Percentiles rank a stretch among this genome's conserved stretches.
These are phyloP conservation scores for Anoura caudifer DNA, from an alignment of 2,113 vertebrate species.

Conservation along the genomic window DNA sequence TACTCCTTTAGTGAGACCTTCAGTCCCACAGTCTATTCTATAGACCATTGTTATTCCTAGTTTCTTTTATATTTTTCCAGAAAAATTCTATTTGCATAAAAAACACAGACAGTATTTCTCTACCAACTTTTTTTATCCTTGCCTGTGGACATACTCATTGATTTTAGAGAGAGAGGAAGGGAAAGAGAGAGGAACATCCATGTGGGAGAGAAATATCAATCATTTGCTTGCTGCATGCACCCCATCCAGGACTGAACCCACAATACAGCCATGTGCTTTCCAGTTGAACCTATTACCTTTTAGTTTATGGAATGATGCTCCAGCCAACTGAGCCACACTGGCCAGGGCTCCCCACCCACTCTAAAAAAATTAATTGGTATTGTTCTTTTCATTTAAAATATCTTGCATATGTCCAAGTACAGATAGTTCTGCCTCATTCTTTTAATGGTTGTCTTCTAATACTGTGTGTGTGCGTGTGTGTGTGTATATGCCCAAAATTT, in stretches of 20 bases:
- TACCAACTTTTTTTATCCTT: not conserved
- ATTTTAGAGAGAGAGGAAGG: no score
- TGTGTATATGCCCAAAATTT: not conserved
- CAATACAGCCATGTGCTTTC: no score
- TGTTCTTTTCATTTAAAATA: slow-evolving; percentile 10
- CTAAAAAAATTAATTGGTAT: not conserved
- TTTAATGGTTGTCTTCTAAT: not conserved
- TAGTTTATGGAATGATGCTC: no score
- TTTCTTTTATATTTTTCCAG: slow-evolving; percentile 2
- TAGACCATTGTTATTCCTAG: not conserved
- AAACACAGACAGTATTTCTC: not conserved
- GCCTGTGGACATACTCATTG: no score
- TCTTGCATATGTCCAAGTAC: not conserved
- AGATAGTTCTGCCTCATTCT: not conserved
- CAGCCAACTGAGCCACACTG: no score
- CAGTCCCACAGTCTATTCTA: not conserved
- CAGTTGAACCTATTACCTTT: no score
- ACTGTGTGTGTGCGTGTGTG: not conserved
- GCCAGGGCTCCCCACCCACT: no score
- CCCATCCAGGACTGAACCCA: no score
- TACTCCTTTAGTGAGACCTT: not conserved
- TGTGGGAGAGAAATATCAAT: no score
- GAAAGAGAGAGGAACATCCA: no score
- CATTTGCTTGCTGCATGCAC: no score
- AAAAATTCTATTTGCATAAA: not conserved